Base-by-base conservation (phyloP, 2,888 invertebrate genomes). In the Himalopsyche tibetana region DNA sequence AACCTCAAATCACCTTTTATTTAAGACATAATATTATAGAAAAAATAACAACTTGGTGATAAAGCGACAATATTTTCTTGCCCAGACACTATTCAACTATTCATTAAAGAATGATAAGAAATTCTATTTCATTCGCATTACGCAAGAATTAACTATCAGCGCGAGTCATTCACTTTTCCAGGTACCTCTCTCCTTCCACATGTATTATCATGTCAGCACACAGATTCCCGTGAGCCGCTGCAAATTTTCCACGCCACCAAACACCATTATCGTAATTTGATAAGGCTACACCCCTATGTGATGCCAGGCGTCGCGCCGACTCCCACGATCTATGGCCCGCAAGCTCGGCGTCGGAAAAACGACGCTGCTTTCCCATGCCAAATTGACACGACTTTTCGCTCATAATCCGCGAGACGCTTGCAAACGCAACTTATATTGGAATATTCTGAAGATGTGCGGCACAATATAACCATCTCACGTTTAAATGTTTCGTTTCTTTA, bases 181-280 rank as follows among this genome's bases (percentile, higher is more conserved):
- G 8, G 5, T 4, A 28, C 55, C 55, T 28, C 55, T 19, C 11
- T n/a, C 19, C 40, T 2, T 19, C 36, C 38, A 36, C 36, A 74
- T 86, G 85, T 85, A 86, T 85, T 84, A 85, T 87, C 86, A 74
- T 83, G 86, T 45, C 81, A 56, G 82, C 83, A 79, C 81, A 83
- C 74, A 87, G 84, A 86, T 83, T 82, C 88, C 74, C 83, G 84
- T 84, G 86, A 85, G 74, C 69, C 38, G 80, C 86, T 79, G 86
- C 83, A 85, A 88, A 88, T 88, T 87, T 88, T 88, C 88, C 88
- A 85, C 88, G 55, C 84, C 88, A 85, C 86, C 85, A 84, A 88
- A 88, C 82, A 84, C 88, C 83, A 88, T 88, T 88, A 88, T 87
- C 86, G 87, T 88, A 88, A 88, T 88, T 87, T 88, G 88, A 88